Base-by-base conservation (phyloP, 2,888 invertebrate genomes). In the Pinctada fucata region DNA sequence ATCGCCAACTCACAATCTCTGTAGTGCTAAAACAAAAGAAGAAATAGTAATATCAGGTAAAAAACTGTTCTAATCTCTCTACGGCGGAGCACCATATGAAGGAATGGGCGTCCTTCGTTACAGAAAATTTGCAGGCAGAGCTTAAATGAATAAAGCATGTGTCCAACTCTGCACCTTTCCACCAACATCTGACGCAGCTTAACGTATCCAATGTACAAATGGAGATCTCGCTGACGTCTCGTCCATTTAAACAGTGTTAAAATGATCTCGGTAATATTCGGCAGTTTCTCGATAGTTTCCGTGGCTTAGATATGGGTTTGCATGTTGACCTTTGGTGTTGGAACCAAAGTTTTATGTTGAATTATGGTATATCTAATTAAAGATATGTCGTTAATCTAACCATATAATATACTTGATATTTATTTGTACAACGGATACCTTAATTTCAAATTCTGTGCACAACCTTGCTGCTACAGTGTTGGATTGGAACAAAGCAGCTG, bases 101-200 rank as follows among this genome's bases (percentile, higher is more conserved):
- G 51, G 8, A 16, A 65, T 74, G 64, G 50, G 66, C 31, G 45
- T 13, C 16, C 51, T 74, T 49, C 65, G 66, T 8, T 74, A 16
- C 45, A 66, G 65, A 50, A 68, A 75, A 6, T 83, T 82, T 63
- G 58, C 72, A 79, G 16, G 72, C 63, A 51, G 75, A 84, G 67
- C 80, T 83, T 13, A 48, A 72, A 63, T 13, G 64, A 80, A 79
- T 13, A 69, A 65, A 31, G 75, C 75, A n/a, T 68, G 8, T 70
- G 82, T 86, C 4, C 83, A 85, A 50, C 79, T 82, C 5, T 72
- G 81, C 13, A 69, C 72, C 51, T 64, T 86, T 13, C 85, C 83
- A 48, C 84, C 85, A 64, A 84, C 86, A 69, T 70, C 83, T n/a
- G 80, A 78, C 63, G 82, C 86, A 63, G 79, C 84, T 31, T 10